Conservation (phyloP, 2,113 vertebrate species). For the Athene cunicularia region DNA sequence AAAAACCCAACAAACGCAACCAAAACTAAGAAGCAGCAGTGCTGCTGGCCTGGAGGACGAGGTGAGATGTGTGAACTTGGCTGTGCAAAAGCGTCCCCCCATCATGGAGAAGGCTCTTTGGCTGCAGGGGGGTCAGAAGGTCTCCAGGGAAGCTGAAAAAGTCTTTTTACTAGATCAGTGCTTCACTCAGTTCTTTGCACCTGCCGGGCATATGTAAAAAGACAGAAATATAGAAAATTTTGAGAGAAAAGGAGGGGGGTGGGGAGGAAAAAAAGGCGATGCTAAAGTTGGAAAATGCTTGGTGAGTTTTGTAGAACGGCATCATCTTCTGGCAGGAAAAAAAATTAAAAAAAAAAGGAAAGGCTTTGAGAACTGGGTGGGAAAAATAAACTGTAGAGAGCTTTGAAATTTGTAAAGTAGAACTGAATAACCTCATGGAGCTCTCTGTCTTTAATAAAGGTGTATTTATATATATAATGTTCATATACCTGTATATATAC, state of each 20-base stretch:
- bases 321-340: background rate
- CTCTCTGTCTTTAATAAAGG: too few relatives aligned
- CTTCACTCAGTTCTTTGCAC: background rate
- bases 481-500: fast-evolving
- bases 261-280: too few relatives aligned
- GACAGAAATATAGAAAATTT: background rate
- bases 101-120: background rate
- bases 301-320: background rate
- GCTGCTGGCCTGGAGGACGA: background rate
- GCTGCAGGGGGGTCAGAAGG: background rate
- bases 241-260: background rate
- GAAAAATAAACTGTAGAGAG: background rate
- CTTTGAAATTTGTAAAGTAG: too few relatives aligned
- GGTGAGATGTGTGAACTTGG: background rate
- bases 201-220: background rate
- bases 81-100: background rate
- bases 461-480: too few relatives aligned
- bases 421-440: background rate
- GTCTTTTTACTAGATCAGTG: background rate
- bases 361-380: background rate
- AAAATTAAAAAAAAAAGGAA: too few relatives aligned
- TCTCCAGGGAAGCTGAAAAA: background rate
- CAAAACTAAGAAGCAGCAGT: background rate
- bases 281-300: background rate
- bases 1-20: too few relatives aligned